These are phyloP conservation scores for Sinocyclocheilus anshuiensis DNA, from an alignment of 2,113 vertebrate species.

Conservation along the genomic window DNA sequence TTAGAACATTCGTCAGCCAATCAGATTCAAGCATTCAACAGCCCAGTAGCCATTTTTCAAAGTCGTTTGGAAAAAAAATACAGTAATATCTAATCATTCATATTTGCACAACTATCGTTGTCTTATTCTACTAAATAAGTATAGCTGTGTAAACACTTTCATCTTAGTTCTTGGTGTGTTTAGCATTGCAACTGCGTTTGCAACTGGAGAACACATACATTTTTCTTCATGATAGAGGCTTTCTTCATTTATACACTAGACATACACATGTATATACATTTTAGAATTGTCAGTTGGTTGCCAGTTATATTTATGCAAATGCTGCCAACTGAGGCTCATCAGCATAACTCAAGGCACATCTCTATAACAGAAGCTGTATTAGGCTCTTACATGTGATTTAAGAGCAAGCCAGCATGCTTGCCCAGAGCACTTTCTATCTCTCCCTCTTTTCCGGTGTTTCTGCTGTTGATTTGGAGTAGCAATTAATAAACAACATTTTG, in stretches of 20 bases:
- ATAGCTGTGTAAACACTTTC: not conserved
- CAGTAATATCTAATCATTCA: not conserved
- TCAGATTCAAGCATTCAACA: no score
- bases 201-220: not conserved
- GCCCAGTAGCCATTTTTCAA: no score
- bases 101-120: not conserved
- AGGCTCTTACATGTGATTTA: not conserved
- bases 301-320: not conserved
- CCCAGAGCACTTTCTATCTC: not conserved
- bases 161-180: not conserved
- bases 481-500: conserved; percentile 1
- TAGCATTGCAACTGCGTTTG: not conserved
- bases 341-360: not conserved
- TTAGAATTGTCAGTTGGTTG: not conserved
- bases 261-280: not conserved
- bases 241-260: not conserved
- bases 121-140: not conserved
- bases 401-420: not conserved
- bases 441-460: not conserved
- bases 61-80: not conserved
- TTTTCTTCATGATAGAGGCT: not conserved
- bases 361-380: not conserved
- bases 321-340: not conserved
- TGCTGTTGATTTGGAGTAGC: not conserved
- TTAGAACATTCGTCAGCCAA: no score